phyloP scores from a whole-genome alignment of 1,140 invertebrate species.

The Maconellicoccus hirsutus region DNA sequence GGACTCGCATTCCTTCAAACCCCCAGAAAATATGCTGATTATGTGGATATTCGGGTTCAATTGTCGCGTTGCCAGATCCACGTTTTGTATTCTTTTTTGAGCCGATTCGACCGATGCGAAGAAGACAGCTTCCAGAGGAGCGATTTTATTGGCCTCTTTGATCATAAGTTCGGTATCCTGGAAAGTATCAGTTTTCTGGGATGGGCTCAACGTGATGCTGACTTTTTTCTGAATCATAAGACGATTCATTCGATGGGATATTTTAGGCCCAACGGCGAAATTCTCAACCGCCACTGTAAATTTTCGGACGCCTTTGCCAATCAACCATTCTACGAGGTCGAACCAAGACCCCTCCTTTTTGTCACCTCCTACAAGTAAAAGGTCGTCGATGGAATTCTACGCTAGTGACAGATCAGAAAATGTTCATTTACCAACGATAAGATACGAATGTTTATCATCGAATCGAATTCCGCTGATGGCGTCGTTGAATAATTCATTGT shows the following conservation, averaged over 20 bases:
- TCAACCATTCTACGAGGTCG: constrained; percentile 28
- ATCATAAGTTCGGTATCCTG: neutral
- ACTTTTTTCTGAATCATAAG: neutral
- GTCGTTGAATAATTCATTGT: neutral
- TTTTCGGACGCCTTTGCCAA: constrained; percentile 26
- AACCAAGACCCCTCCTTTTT: constrained; percentile 27
- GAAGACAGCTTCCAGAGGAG: neutral
- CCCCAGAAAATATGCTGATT: neutral
- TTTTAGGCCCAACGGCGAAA: constrained; percentile 13
- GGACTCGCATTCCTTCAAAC: neutral
- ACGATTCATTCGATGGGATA: neutral
- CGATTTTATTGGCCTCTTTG: neutral
- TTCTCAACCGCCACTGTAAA: constrained; percentile 26
- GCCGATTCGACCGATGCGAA: neutral
- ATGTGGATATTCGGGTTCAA: neutral
- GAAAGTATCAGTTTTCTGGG: neutral
- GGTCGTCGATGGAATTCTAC: neutral
- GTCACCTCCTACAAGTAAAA: constrained; percentile 21
- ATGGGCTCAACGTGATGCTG: neutral
- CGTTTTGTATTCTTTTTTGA: neutral
- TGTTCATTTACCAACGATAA: neutral
- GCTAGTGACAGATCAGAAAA: neutral
- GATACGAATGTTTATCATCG: neutral
- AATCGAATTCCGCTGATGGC: neutral
- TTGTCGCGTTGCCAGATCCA: neutral